Base-by-base conservation (phyloP, 2,797 vertebrate species). In the Schizopygopsis pylzovi region DNA sequence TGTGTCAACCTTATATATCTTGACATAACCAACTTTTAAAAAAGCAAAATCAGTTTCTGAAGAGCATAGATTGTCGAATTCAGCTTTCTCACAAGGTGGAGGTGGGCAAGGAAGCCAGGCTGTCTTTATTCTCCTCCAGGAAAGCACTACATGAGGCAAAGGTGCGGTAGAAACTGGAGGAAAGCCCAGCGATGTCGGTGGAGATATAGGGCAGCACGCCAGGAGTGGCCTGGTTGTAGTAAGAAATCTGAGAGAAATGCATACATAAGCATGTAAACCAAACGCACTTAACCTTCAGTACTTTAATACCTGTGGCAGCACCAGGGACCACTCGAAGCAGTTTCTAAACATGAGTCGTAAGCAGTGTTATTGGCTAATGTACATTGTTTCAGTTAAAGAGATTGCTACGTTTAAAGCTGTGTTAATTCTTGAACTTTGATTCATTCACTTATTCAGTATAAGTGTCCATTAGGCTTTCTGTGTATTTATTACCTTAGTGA, bases 141-240 rank as follows among this genome's bases (percentile, higher is more conserved):
- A 97, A 99, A 82, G 90, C 91, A 80, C 96, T 97, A 0, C 97
- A 99, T 83, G 96, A 95, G 9, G 96, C 90, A 3, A 98, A 97
- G 15, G 94, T 95, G 76, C 90, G 93, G 70, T 94, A 97, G 91
- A 98, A 97, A 75, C 94, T 93, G 0, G 97, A 97, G 70, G 98
- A 99, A 43, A 99, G 96, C 47, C 97, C 98, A 0, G 94, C 94
- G 39, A 99, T 97, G 0, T 99, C 97, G 81, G 95, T 97, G 86
- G 98, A 98, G 92, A 99, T 94, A 0, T 98, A 98, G 79, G 96
- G 96, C 81, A 99, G 94, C 82, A 98, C 93, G 4, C 95, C 97
- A 0, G 97, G 96, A 0, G 95, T 97, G 11, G 96, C 97, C 93
- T 99, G 97, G 92, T 98, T 98, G 92, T 98, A 99, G 93, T 99